A percentile compares a stretch with the other conserved stretches of the same genome.
Conservation (phyloP, 2,797 vertebrate genomes). For the Sebastes hubbsi region DNA sequence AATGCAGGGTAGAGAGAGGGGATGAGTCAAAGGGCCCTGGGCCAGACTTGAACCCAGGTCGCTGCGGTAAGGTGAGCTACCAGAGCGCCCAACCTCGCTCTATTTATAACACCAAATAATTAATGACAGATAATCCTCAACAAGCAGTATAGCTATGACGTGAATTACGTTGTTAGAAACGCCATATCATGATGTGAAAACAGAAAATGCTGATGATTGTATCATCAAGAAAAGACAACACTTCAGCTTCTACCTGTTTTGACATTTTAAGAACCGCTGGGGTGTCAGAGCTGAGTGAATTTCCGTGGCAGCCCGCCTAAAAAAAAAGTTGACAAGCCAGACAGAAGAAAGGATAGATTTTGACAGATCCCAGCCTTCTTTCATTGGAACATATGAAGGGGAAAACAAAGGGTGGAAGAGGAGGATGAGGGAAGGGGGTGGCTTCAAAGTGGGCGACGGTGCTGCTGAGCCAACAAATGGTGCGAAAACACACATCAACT, state of each 20-base stretch:
- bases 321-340: constrained; percentile 62
- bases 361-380: constrained; percentile 70
- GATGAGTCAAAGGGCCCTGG: not conserved
- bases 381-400: constrained; percentile 66
- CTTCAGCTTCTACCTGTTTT: constrained; percentile 48
- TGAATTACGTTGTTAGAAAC: constrained; percentile 4
- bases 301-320: constrained; percentile 53
- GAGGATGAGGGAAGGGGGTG: constrained; percentile 40
- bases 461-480: constrained; percentile 48
- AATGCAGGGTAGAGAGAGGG: not conserved
- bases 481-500: constrained; percentile 59
- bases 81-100: not conserved
- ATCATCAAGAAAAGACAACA: constrained; percentile 33
- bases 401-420: constrained; percentile 64
- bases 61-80: not conserved
- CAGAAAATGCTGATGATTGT: not conserved
- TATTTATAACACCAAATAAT: constrained; percentile 24
- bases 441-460: constrained; percentile 57
- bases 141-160: not conserved
- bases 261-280: constrained; percentile 58
- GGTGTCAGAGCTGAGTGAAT: constrained; percentile 71
- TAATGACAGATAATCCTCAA: constrained; percentile 17
- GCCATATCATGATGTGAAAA: not conserved
- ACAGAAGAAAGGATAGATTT: constrained; percentile 69
- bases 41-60: not conserved